Base-by-base conservation (phyloP, 2,888 invertebrate genomes). In the Stenodera caucasica region DNA sequence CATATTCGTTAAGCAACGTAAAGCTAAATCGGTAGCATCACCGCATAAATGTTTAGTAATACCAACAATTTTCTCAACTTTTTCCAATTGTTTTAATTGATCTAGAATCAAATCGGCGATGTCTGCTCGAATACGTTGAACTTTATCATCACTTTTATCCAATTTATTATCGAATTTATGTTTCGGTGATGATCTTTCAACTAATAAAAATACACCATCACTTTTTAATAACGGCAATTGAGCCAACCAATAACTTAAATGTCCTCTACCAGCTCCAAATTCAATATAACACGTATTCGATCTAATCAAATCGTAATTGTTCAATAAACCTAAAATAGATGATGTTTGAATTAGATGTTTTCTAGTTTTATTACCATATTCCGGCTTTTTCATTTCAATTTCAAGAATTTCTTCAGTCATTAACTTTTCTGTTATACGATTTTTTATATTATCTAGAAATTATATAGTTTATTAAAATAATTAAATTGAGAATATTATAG, bases 41-140 rank as follows among this genome's bases (percentile, higher is more conserved):
- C 96, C 96, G 80, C 96, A 96, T 40, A 96, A 84, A 79, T 96
- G 96, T 80, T 96, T 96, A 1, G 94, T 91, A 21, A 93, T 81
- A 0, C 89, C 94, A 29, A 94, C 89, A 49, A 91, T 83, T 33
- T 75, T 69, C 6, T 81, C 71, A 18, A 80, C 81, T 7, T 78
- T 73, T 5, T 81, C 78, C 62, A 86, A 81, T 3, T 79, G 78
- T 8, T 81, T 80, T 23, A 89, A 75, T 61, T 83, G 79, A 8
- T 83, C 83, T 65, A 95, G 80, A 69, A 85, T 81, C 30, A 96
- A 82, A 81, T 96, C 90, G 33, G 88, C 88, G 70, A 96, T 91
- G 77, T 95, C 94, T 0, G 90, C 92, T 50, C 92, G 85, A 58
- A 94, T 81, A 55, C 94, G 83, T 60, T 84, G 81, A 49, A 89